Conservation (phyloP, 2,888 invertebrate species). For the Noctua comes region DNA sequence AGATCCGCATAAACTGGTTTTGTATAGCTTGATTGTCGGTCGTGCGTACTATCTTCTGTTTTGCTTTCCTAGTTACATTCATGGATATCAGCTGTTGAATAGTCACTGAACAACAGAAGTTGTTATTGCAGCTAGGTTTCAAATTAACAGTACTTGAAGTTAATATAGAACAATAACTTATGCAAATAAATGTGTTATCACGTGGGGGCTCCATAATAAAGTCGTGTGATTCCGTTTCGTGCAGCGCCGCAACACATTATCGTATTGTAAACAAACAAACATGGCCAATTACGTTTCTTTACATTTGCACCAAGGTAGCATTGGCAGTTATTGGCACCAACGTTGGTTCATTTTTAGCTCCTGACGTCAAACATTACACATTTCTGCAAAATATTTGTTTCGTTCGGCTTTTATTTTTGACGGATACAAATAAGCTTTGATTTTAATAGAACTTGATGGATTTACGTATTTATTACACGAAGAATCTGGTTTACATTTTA, state of each 20-base stretch:
- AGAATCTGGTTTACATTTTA: no score
- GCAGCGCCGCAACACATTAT: conserved; percentile 26
- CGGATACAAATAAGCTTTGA: conserved; percentile 8
- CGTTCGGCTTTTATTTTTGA: conserved; percentile 32
- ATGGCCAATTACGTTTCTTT: conserved; percentile 18
- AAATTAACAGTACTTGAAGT: conserved; percentile 38
- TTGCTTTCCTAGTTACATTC: neutral
- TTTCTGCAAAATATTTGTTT: neutral
- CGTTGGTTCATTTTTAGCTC: conserved; percentile 9
- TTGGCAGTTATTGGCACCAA: conserved; percentile 41
- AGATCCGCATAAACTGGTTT: no score
- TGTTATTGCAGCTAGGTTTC: conserved; percentile 29
- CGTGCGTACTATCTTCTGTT: neutral
- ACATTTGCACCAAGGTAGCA: conserved; percentile 11
- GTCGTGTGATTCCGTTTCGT: conserved; percentile 52
- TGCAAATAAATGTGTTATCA: conserved; percentile 50
- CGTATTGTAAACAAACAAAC: conserved; percentile 39
- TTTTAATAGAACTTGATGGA: neutral
- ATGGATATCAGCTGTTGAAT: neutral
- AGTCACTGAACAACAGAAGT: neutral
- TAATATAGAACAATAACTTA: conserved; percentile 46
- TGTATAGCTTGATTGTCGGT: no score
- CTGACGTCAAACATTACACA: conserved; percentile 32
- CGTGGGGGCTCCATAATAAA: conserved; percentile 38
- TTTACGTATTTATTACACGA: no score